Conservation (phyloP, 2,888 invertebrate species). For the Tuberolachnus salignus region DNA sequence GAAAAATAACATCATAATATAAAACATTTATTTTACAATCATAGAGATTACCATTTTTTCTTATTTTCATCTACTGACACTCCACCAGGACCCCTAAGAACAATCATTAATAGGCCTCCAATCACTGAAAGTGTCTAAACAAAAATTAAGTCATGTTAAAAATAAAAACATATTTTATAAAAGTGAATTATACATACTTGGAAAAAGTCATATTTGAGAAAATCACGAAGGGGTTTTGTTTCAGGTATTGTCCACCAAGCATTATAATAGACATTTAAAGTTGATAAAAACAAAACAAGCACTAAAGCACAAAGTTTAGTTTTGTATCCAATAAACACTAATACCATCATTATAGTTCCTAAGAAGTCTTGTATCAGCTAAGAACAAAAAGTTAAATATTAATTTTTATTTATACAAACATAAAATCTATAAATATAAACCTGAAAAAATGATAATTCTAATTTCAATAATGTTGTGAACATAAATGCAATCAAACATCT, state of each 20-base stretch:
- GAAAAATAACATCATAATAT: slow-evolving; percentile 48
- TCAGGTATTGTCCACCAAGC: slow-evolving; percentile 97
- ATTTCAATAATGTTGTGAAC: slow-evolving; percentile 95
- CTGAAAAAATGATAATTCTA: slow-evolving; percentile 89
- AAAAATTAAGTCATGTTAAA: slow-evolving; percentile 54
- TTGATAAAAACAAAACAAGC: slow-evolving; percentile 84
- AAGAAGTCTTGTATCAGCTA: slow-evolving; percentile 90
- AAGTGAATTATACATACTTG: slow-evolving; percentile 71
- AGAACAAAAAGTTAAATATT: slow-evolving; percentile 59
- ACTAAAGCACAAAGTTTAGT: slow-evolving; percentile 96
- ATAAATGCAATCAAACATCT: slow-evolving; percentile 95
- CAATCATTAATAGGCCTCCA: slow-evolving; percentile 97
- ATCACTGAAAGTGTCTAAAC: slow-evolving; percentile 97
- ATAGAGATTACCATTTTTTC: slow-evolving; percentile 83
- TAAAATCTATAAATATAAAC: slow-evolving; percentile 63
- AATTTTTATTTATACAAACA: background rate
- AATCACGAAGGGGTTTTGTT: slow-evolving; percentile 95
- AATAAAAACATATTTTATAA: slow-evolving; percentile 12
- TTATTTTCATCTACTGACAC: slow-evolving; percentile 99
- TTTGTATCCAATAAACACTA: slow-evolving; percentile 97
- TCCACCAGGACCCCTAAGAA: slow-evolving; percentile 96
- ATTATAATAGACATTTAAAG: slow-evolving; percentile 95
- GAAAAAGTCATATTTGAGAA: slow-evolving; percentile 99
- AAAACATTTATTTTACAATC: slow-evolving; percentile 35
- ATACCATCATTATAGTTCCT: slow-evolving; percentile 91